Percentiles rank a stretch among this genome's conserved stretches.
Evolutionary conservation across 1,140 invertebrate genomes (phyloP).

Genomic region (Schmidtea mediterranea): DNA sequence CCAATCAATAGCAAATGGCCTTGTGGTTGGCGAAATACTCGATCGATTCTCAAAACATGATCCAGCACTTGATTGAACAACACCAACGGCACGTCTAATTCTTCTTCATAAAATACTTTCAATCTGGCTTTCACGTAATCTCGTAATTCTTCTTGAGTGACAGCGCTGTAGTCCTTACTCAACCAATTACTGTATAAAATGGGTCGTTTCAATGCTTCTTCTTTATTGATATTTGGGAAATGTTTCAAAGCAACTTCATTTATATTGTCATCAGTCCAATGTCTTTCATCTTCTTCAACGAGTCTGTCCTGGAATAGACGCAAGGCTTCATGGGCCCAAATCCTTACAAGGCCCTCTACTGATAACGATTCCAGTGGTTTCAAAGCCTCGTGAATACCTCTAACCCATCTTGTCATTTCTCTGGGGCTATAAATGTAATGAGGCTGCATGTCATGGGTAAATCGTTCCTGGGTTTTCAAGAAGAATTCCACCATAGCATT

Average conservation of each 20-base stretch:
- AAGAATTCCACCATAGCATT: slow-evolving; percentile 98
- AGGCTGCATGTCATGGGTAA: slow-evolving; percentile 98
- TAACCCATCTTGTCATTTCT: slow-evolving; percentile 95
- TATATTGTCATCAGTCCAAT: slow-evolving; percentile 95
- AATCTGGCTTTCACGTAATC: slow-evolving; percentile 86
- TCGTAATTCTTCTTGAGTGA: slow-evolving; percentile 66
- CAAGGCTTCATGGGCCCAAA: slow-evolving; percentile 94
- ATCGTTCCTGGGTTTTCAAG: slow-evolving; percentile 66
- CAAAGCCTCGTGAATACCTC: slow-evolving; percentile 94
- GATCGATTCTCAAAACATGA: slow-evolving; percentile 84
- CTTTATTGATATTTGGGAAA: slow-evolving; percentile 63
- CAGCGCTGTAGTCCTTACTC: slow-evolving; percentile 85
- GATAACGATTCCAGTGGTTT: slow-evolving; percentile 57
- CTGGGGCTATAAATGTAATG: slow-evolving; percentile 98
- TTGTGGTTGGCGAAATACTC: slow-evolving; percentile 93
- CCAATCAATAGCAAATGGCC: slow-evolving; percentile 30
- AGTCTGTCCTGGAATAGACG: slow-evolving; percentile 63
- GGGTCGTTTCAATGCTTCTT: slow-evolving; percentile 55
- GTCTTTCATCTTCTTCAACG: slow-evolving; percentile 50
- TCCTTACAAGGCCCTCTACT: slow-evolving; percentile 68
- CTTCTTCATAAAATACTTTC: slow-evolving; percentile 98
- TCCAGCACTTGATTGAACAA: slow-evolving; percentile 94
- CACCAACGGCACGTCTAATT: slow-evolving; percentile 84
- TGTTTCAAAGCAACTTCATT: slow-evolving; percentile 68
- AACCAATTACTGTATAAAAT: slow-evolving; percentile 96